Evolutionary conservation across 2,113 vertebrate genomes (phyloP).

Genomic region (Callipepla californica): DNA sequence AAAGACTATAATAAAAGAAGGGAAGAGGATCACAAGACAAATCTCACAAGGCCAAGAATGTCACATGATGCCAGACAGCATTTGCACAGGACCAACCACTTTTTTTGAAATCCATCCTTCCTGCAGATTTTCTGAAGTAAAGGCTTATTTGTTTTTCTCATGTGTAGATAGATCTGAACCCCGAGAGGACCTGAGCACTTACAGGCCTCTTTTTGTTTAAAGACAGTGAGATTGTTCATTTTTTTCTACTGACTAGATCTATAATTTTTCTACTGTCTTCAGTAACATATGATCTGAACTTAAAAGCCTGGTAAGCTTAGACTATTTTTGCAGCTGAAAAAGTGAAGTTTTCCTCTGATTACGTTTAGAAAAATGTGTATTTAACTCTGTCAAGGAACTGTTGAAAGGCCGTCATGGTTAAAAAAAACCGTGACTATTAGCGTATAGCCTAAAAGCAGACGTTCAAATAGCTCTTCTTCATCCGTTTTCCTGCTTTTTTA

Average conservation of each 20-base stretch:
- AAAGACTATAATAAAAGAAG: background rate
- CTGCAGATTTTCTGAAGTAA: background rate
- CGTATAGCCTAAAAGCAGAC: background rate
- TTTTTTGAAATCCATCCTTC: background rate
- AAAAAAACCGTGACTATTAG: background rate
- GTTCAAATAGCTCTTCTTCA: background rate
- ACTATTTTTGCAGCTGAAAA: background rate
- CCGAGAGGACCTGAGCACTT: background rate
- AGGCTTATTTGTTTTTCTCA: background rate
- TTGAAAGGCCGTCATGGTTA: background rate
- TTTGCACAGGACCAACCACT: background rate
- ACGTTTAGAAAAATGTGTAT: background rate
- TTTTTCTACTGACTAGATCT: background rate
- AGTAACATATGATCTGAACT: background rate
- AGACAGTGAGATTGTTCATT: no score
- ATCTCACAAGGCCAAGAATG: background rate
- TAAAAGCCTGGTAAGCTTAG: background rate
- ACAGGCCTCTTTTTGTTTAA: background rate
- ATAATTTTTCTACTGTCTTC: background rate
- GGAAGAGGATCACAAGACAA: background rate
- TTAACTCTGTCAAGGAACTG: constrained; percentile 25
- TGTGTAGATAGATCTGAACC: background rate
- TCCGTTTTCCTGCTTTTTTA: background rate
- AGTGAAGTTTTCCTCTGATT: background rate
- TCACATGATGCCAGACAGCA: background rate